phyloP scores from a whole-genome alignment of 2,888 invertebrate genomes.

The Nemotelus pantherinus region DNA sequence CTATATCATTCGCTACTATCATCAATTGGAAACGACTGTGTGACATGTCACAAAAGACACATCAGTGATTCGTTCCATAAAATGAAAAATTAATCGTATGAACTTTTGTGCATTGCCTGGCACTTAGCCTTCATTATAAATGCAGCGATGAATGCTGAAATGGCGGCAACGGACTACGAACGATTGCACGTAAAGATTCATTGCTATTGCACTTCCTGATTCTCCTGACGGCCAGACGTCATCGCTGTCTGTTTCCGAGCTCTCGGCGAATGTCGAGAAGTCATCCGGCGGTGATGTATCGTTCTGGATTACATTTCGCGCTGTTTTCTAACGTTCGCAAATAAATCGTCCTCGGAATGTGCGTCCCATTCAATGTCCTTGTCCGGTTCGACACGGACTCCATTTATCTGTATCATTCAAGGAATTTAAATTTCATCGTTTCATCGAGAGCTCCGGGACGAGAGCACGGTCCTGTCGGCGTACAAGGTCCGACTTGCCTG shows the following conservation, averaged over 20 bases:
- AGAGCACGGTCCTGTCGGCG: conserved; percentile 20
- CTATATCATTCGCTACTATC: no score
- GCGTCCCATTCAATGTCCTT: conserved; percentile 38
- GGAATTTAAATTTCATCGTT: conserved; percentile 37
- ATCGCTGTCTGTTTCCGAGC: not conserved
- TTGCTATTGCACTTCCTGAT: conserved; percentile 35
- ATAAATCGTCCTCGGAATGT: conserved; percentile 33
- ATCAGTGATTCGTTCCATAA: not conserved
- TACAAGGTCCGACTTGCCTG: not conserved
- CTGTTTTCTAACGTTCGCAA: conserved; percentile 18
- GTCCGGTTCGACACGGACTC: conserved; percentile 18
- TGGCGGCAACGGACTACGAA: not conserved
- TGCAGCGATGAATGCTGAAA: conserved; percentile 3
- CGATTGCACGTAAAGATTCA: conserved; percentile 4
- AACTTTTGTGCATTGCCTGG: conserved; percentile 11
- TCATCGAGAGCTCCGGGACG: not conserved
- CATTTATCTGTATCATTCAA: conserved; percentile 32
- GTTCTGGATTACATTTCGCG: conserved; percentile 38
- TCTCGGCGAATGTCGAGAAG: conserved; percentile 20
- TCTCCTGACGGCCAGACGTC: conserved; percentile 9
- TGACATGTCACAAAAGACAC: not conserved
- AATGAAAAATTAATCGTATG: conserved; percentile 13
- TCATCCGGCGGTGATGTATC: conserved; percentile 17
- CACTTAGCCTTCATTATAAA: conserved; percentile 39
- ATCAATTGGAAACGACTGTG: no score